Conservation (phyloP, 2,888 invertebrate genomes). For the Ceriagrion tenellum region DNA sequence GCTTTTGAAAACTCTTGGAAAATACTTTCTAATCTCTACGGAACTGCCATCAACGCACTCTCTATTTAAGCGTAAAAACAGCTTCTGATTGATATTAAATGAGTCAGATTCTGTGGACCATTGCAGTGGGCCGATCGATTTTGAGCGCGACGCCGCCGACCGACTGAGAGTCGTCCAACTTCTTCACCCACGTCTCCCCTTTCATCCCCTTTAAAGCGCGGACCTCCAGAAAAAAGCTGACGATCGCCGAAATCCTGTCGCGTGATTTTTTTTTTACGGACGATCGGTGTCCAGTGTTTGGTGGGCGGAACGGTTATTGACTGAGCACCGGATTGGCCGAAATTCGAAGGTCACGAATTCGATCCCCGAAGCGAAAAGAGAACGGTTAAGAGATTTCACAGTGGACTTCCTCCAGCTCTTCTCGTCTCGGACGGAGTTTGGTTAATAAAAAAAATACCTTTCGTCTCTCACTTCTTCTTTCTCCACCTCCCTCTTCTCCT, state of each 20-base stretch:
- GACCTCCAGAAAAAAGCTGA: too few relatives aligned
- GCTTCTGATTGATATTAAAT: too few relatives aligned
- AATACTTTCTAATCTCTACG: too few relatives aligned
- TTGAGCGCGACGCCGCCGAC: too few relatives aligned
- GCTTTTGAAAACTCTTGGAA: too few relatives aligned
- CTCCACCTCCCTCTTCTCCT: not conserved
- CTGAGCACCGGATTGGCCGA: not conserved
- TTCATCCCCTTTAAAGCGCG: too few relatives aligned
- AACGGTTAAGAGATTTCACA: not conserved
- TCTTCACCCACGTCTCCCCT: too few relatives aligned
- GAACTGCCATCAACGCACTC: too few relatives aligned
- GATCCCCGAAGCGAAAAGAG: not conserved
- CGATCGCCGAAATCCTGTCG: not conserved
- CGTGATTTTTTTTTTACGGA: not conserved
- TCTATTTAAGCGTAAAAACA: too few relatives aligned
- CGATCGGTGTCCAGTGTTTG: not conserved
- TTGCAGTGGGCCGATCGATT: too few relatives aligned
- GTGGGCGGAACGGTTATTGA: not conserved
- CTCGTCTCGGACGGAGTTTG: not conserved
- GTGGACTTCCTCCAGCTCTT: not conserved
- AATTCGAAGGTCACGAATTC: not conserved
- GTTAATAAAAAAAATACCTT: not conserved
- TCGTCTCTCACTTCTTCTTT: not conserved
- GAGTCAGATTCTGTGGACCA: too few relatives aligned
- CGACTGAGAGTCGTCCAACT: too few relatives aligned